Evolutionary conservation across 2,888 invertebrate species (phyloP), one percentile per base, ranked within the genome.

Genomic region (Drosophila falleni): DNA sequence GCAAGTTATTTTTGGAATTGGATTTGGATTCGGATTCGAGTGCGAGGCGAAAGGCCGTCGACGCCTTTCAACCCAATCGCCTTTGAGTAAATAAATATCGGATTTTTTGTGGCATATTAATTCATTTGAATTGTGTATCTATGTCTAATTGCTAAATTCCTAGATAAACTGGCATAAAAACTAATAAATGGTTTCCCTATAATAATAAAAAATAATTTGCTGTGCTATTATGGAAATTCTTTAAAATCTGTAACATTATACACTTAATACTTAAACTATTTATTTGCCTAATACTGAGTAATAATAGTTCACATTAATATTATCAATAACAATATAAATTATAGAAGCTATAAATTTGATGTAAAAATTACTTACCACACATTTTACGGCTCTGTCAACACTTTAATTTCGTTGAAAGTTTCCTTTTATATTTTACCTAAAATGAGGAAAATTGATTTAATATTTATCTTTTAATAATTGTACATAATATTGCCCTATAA

Each of bases 1-100:
- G 54, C 13, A 71, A 73, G 78, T 70, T 74, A 80, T 78, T 80
- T 78, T 73, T 68, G 62, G 68, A 66, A 49, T 66, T 46, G 49
- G 11, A 11, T n/a, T 13, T 8, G 37, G 37, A 37, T 2, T 15
- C 37, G 37, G 6, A 3, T n/a, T 5, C 13, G 42, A 63, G 5
- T 39, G 41, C 16, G 39, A 51, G 46, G 41, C 59, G 59, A 80
- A 71, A 74, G 77, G 68, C 69, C 64, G 26, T 56, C 68, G 60
- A 51, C 58, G 62, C 26, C 46, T 46, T 26, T 11, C 16, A 19
- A 4, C 49, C 42, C 50, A 53, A 44, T 11, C 37, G n/a, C 23
- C 23, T 23, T 23, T 23, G 3, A 50, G 6, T 39, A n/a, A 16
- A 62, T 54, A 59, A 58, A 71, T 50, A 49, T 55, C 35, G 47